Evolutionary conservation across 2,888 invertebrate species (phyloP).

Genomic region (Hypercompe scribonia): DNA sequence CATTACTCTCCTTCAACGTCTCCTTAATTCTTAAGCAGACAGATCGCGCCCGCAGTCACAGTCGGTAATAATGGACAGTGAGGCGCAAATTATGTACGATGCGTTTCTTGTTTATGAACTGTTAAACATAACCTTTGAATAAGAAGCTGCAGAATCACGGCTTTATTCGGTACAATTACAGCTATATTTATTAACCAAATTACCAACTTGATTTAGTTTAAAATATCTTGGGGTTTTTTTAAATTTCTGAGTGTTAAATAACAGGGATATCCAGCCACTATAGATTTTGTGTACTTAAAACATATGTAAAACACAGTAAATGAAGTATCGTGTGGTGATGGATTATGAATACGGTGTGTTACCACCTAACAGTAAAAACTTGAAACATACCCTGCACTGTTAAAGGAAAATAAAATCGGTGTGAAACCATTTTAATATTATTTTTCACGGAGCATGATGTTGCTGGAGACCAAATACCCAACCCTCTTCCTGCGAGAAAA

Average conservation of each 20-base stretch:
- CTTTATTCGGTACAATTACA: conserved; percentile 2
- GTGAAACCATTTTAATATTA: no score
- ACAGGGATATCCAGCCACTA: not conserved
- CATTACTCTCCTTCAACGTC: conserved; percentile 23
- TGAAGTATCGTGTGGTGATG: no score
- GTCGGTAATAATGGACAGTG: conserved; percentile 31
- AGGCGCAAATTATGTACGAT: conserved; percentile 35
- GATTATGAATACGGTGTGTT: no score
- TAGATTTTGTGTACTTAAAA: not conserved
- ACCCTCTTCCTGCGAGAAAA: no score
- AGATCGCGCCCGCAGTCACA: conserved; percentile 21
- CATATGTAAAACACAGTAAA: not conserved
- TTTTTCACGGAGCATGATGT: no score
- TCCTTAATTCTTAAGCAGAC: conserved; percentile 28
- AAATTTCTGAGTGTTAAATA: not conserved
- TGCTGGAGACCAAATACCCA: no score
- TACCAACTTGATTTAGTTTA: not conserved
- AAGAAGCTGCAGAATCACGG: conserved; percentile 1
- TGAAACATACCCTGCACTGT: no score
- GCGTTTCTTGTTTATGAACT: conserved; percentile 36
- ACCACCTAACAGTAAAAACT: no score
- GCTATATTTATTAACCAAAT: not conserved
- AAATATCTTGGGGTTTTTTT: not conserved
- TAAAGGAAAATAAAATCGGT: no score
- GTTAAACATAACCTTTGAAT: conserved; percentile 16